Base-by-base conservation (phyloP, 2,888 invertebrate genomes). In the Galeruca laticollis region DNA sequence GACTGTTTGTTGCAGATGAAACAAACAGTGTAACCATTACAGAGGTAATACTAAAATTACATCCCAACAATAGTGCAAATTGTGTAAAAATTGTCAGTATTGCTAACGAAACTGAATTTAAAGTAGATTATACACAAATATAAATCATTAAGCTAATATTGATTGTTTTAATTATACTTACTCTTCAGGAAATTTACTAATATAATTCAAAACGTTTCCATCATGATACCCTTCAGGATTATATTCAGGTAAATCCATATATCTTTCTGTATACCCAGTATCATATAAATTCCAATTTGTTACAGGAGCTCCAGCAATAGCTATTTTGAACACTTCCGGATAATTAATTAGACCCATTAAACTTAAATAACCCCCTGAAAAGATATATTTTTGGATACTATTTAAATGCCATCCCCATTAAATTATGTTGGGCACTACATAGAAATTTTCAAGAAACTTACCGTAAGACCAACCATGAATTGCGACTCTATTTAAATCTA, bases 401-500 rank as follows among this genome's bases (percentile, higher is more conserved):
- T n/a, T n/a, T n/a, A n/a, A n/a, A n/a, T n/a, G n/a, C n/a, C n/a
- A n/a, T n/a, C n/a, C n/a, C n/a, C n/a, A n/a, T n/a, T n/a, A n/a
- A n/a, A n/a, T n/a, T n/a, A n/a, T n/a, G n/a, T n/a, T n/a, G n/a
- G n/a, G n/a, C n/a, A n/a, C n/a, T n/a, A n/a, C n/a, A n/a, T n/a
- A 26, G 26, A 26, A 26, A 26, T 26, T 26, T 26, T n/a, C 37
- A 20, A 60, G 5, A 31, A 20, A 64, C 85, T 83, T 75, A 88
- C 99, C 99, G 82, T 99, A 99, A 52, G 98, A 98, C 98, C 99
- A 99, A 0, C 99, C 99, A 83, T 97, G 97, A 78, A 99, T 95
- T 0, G 96, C 98, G 13, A 99, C 92, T 57, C 99, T 88, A 76
- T 90, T 90, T 88, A 97, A 89, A 84, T 99, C 99, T 73, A 99